Percentiles rank a stretch among this genome's conserved stretches.
These are phyloP conservation scores for Poeciliopsis gracilis DNA, from an alignment of 2,797 vertebrate genomes.

Conservation along the genomic window DNA sequence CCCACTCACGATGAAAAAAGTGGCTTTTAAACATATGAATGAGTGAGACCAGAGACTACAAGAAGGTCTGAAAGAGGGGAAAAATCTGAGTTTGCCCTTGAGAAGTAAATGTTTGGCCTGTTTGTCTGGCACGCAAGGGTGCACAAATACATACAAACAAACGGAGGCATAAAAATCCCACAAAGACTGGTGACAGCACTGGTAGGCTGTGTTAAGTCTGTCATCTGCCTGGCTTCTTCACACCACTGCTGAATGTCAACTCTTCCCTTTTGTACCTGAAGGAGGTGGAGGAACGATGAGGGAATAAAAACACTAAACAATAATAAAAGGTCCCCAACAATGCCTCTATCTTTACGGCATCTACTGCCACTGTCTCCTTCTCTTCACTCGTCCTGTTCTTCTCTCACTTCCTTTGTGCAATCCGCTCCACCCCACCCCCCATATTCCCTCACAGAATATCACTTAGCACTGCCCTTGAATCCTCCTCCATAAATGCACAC, in stretches of 20 bases:
- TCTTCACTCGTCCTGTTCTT: constrained; percentile 58
- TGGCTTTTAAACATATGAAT: constrained; percentile 18
- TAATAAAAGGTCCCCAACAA: constrained; percentile 76
- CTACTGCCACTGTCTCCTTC: constrained; percentile 63
- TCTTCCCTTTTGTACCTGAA: constrained; percentile 77
- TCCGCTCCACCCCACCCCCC: constrained; percentile 36
- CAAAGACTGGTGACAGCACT: constrained; percentile 63
- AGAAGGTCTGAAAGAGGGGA: constrained; percentile 19
- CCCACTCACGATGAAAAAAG: constrained; percentile 11
- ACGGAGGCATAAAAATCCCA: constrained; percentile 29
- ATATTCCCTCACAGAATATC: constrained; percentile 71
- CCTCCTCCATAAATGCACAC: constrained; percentile 67
- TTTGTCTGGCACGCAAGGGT: constrained; percentile 59
- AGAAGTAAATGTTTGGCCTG: constrained; percentile 55
- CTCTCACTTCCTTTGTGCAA: constrained; percentile 58
- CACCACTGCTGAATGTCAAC: constrained; percentile 77
- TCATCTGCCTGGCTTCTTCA: constrained; percentile 69
- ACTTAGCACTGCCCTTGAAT: constrained; percentile 79
- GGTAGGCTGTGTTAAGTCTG: constrained; percentile 51
- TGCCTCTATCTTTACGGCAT: constrained; percentile 70
- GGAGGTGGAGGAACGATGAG: constrained; percentile 56
- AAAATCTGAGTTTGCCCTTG: constrained; percentile 66
- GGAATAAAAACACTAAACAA: constrained; percentile 72
- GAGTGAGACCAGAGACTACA: constrained; percentile 7
- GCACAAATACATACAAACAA: constrained; percentile 35